Evolutionary conservation across 2,888 invertebrate genomes (phyloP).

Genomic region (Cosmia trapezina): DNA sequence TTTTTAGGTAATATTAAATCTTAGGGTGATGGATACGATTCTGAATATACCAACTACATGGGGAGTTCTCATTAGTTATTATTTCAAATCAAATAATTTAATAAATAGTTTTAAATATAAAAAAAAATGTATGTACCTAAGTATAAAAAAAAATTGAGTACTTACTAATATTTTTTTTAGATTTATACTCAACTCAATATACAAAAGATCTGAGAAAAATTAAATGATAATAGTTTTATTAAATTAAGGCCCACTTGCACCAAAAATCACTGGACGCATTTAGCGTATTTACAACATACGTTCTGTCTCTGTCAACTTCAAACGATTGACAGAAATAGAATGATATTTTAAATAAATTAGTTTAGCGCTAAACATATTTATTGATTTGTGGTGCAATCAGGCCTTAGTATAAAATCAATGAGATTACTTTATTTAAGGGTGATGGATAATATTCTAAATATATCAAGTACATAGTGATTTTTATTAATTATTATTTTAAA

Average conservation of each 20-base stretch:
- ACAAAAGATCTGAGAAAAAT: no score
- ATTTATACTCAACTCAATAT: no score
- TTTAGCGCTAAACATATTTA: no score
- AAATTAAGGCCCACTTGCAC: background rate
- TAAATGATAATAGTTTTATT: background rate
- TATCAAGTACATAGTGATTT: background rate
- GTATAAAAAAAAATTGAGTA: no score
- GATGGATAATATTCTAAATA: constrained; percentile 17
- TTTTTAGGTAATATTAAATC: background rate
- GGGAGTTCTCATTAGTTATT: background rate
- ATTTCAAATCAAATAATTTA: background rate
- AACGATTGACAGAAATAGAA: background rate
- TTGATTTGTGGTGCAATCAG: no score
- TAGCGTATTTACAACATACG: background rate
- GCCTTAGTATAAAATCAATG: background rate
- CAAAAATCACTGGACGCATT: background rate
- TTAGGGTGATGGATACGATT: background rate
- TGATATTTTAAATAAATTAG: background rate
- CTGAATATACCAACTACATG: background rate
- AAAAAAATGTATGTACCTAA: no score
- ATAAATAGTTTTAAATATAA: no score
- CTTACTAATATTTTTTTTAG: no score
- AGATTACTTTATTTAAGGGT: constrained; percentile 26
- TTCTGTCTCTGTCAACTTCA: background rate
- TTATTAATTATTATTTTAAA: background rate